phyloP scores from a whole-genome alignment of 2,888 invertebrate species.

The Marronus borbonicus region DNA sequence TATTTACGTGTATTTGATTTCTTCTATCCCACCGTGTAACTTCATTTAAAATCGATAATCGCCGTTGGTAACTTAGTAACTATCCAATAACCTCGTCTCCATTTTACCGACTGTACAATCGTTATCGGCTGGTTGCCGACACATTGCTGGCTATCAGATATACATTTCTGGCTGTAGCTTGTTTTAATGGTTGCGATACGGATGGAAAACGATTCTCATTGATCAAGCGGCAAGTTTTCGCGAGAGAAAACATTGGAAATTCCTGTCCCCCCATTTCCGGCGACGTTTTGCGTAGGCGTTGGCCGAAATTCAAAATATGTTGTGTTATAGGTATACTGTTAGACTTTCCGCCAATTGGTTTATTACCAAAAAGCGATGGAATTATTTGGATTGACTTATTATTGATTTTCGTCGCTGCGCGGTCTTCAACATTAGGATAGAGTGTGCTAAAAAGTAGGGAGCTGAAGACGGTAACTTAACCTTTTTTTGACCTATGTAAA shows the following conservation, averaged over 20 bases:
- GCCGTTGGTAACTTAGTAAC: slow-evolving; percentile 25
- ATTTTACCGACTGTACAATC: slow-evolving; percentile 30
- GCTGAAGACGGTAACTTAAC: slow-evolving; percentile 14
- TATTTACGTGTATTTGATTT: not conserved
- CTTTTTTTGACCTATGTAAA: slow-evolving; percentile 25
- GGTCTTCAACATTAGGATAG: slow-evolving; percentile 1
- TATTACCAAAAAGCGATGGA: slow-evolving; percentile 12
- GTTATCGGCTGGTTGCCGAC: slow-evolving; percentile 24
- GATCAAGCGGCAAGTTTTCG: not conserved
- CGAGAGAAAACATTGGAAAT: slow-evolving; percentile 36
- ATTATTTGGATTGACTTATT: slow-evolving; percentile 27
- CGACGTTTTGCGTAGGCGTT: slow-evolving; percentile 32
- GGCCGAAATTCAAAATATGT: slow-evolving; percentile 39
- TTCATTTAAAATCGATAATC: slow-evolving; percentile 44
- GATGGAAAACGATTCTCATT: not conserved
- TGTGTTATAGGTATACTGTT: not conserved
- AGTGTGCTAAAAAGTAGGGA: slow-evolving; percentile 5
- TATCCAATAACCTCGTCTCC: slow-evolving; percentile 23
- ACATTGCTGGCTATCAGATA: not conserved
- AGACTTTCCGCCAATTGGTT: slow-evolving; percentile 25
- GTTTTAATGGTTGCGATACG: not conserved
- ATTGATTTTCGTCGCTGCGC: slow-evolving; percentile 18
- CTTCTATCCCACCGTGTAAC: not conserved
- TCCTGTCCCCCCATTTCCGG: not conserved
- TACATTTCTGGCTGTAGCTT: not conserved